Evolutionary conservation across 1,140 invertebrate genomes (phyloP), one percentile per base, ranked within the genome.

Genomic region (Drosophila elegans): DNA sequence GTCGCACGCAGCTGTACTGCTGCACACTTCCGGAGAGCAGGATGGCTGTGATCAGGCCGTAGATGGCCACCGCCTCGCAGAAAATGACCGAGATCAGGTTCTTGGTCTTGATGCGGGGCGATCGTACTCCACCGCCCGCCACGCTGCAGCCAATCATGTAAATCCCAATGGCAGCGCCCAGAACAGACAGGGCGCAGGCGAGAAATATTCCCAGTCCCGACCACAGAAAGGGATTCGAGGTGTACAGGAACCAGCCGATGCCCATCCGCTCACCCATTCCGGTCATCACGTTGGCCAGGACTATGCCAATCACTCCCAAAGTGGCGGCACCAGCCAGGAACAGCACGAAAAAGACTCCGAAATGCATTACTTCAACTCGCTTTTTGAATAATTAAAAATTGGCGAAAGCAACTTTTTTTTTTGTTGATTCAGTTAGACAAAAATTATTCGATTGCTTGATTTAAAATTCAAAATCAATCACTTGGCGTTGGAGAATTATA

Each of bases 81-180:
- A 99, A 99, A 92, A 99, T 99, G 83, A 99, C 98, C 42, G 98
- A 99, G 78, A 99, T 99, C 66, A 99, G 95, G 94, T 99, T 99
- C 93, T 99, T 99, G 25, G 99, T 99, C 93, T 99, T 98, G 91
- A 99, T 99, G 72, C 99, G 94, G 0, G 99, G 99, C 9, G 98
- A 97, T 93, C 99, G 99, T 0, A 99, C 98, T 90, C 99, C 99
- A 61, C 96, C 99, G 44, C 99, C 99, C n/a, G 99, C 93, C 90
- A 99, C 99, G 84, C 97, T 98, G 7, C 96, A 95, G 48, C 99
- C 99, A 13, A 98, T 99, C 41, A 98, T 98, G 92, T 98, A 97
- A 78, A 99, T 99, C 32, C 99, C 99, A 95, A 97, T 94, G 52
- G 98, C 99, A 63, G 99, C 98, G 48, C 99, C 99, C 51, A 99